Percentiles rank a stretch among this genome's conserved stretches.
phyloP scores from a whole-genome alignment of 1,140 invertebrate species.

The Cherax destructor region DNA sequence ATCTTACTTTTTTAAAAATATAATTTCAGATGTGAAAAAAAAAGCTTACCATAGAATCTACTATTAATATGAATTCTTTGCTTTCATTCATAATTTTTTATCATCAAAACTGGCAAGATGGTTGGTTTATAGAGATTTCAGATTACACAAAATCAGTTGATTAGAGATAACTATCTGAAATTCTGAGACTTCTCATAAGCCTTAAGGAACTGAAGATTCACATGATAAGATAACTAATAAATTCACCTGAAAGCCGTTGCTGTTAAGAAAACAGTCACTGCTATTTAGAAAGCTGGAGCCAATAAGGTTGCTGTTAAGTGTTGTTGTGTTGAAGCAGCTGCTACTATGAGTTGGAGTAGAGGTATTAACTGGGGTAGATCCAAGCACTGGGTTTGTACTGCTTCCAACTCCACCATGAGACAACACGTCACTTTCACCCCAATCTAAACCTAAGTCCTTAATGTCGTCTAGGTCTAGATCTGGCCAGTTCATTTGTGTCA shows the following conservation, averaged over 20 bases:
- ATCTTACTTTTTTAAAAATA: too few relatives aligned
- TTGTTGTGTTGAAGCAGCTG: not conserved
- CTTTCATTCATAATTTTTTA: too few relatives aligned
- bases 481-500: slow-evolving; percentile 47
- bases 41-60: too few relatives aligned
- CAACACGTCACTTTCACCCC: slow-evolving; percentile 32
- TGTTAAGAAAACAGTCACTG: not conserved
- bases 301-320: not conserved
- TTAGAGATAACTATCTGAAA: too few relatives aligned
- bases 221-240: too few relatives aligned
- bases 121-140: too few relatives aligned
- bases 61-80: too few relatives aligned
- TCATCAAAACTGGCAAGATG: too few relatives aligned
- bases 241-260: not conserved
- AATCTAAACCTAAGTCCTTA: slow-evolving; percentile 33
- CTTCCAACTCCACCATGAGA: not conserved
- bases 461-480: slow-evolving; percentile 26
- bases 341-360: not conserved
- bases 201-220: too few relatives aligned
- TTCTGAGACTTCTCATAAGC: too few relatives aligned
- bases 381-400: not conserved
- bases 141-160: too few relatives aligned
- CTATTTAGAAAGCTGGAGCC: slow-evolving; percentile 8
- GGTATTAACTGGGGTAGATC: not conserved
- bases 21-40: too few relatives aligned